phyloP scores from a whole-genome alignment of 2,888 invertebrate genomes.

The Nemapogon koenigi region DNA sequence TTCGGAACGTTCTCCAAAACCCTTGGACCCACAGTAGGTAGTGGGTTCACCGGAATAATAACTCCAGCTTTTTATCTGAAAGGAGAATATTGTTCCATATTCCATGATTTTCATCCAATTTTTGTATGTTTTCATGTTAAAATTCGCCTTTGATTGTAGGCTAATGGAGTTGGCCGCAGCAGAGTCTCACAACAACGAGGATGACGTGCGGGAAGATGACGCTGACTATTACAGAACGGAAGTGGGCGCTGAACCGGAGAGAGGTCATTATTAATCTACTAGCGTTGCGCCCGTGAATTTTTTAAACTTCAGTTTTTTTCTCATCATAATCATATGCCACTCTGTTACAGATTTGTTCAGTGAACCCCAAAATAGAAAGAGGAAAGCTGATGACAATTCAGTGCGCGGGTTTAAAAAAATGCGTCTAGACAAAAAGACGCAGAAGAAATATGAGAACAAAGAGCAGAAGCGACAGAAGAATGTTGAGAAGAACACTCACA shows the following conservation, averaged over 20 bases:
- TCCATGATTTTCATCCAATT: too few species aligned
- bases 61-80: too few species aligned
- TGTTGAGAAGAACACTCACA: too few species aligned
- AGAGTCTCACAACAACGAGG: conserved; percentile 51
- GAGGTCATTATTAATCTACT: conserved; percentile 59
- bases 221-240: conserved; percentile 84
- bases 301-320: too few species aligned
- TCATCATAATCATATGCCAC: too few species aligned
- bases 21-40: too few species aligned
- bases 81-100: too few species aligned
- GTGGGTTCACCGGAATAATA: too few species aligned
- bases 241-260: conserved; percentile 88
- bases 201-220: conserved; percentile 57
- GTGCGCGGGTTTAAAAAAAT: conserved; percentile 51
- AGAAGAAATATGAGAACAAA: conserved; percentile 40
- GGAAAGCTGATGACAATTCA: conserved; percentile 31
- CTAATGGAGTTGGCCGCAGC: conserved; percentile 58
- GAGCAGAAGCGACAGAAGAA: conserved; percentile 19
- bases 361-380: conserved; percentile 37
- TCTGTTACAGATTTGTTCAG: conserved; percentile 41
- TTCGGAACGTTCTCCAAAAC: too few species aligned
- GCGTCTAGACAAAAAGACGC: conserved; percentile 44
- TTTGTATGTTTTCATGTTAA: too few species aligned
- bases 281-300: background rate
- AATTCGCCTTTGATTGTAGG: too few species aligned